These are phyloP conservation scores for Andricus grossulariae DNA, from an alignment of 1,140 invertebrate species.

Conservation along the genomic window DNA sequence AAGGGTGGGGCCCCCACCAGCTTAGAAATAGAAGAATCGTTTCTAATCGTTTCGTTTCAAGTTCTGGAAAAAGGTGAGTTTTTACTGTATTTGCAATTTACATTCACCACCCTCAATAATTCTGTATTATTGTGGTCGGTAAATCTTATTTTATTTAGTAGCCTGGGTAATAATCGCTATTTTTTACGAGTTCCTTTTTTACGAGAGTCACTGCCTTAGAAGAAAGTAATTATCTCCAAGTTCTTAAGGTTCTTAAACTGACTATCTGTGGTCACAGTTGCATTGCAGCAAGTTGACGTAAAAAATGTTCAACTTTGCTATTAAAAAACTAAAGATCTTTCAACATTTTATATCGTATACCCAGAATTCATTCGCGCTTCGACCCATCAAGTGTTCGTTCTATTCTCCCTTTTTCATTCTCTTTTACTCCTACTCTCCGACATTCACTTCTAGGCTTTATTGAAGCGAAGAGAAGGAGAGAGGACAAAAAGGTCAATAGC, in stretches of 20 bases:
- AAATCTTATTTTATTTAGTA: neutral
- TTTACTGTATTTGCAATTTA: constrained; percentile 6
- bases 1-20: too few species aligned
- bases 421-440: constrained; percentile 3
- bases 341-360: constrained; percentile 16
- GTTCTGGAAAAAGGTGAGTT: too few species aligned
- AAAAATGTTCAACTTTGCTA: neutral
- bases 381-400: constrained; percentile 7
- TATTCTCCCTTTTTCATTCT: neutral
- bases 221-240: constrained; percentile 30
- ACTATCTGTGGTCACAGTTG: constrained; percentile 23
- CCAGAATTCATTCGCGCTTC: constrained; percentile 21
- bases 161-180: constrained; percentile 2
- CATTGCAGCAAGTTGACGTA: neutral
- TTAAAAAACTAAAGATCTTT: constrained; percentile 9
- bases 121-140: neutral
- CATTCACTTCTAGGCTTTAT: constrained; percentile 27
- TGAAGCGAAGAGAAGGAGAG: constrained; percentile 30
- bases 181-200: constrained; percentile 28
- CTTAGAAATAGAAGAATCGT: too few species aligned
- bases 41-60: too few species aligned
- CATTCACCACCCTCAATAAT: neutral
- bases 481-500: constrained; percentile 26
- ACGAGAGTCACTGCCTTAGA: constrained; percentile 10
- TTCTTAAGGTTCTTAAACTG: constrained; percentile 7